Percentiles rank a stretch among this genome's conserved stretches.
Conservation (phyloP, 2,113 vertebrate genomes). For the Eubucco bourcierii region DNA sequence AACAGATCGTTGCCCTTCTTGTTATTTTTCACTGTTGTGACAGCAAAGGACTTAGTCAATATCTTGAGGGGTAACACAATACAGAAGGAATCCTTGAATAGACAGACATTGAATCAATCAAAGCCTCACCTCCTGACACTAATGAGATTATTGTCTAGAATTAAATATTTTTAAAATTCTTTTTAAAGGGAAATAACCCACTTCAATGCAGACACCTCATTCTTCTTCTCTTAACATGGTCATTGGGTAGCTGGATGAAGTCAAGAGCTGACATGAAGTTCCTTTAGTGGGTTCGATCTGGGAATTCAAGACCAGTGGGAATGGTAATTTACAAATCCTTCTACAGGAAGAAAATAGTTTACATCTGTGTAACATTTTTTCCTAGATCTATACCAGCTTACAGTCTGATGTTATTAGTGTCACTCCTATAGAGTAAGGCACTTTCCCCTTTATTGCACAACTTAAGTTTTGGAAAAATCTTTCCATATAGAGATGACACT, state of each 20-base stretch:
- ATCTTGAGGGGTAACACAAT: neutral
- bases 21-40: neutral
- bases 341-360: neutral
- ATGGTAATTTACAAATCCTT: neutral
- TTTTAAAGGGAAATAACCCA: neutral
- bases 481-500: neutral
- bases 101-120: neutral
- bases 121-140: neutral
- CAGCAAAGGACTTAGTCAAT: neutral
- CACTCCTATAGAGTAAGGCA: neutral
- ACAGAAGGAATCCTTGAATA: neutral
- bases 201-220: neutral
- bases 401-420: neutral
- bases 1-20: neutral
- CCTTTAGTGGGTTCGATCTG: neutral
- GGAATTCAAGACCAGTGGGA: neutral
- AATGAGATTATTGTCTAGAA: neutral
- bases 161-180: neutral
- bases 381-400: neutral
- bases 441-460: neutral
- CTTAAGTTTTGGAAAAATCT: neutral
- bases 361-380: neutral
- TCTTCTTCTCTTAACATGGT: neutral
- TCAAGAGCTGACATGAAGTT: neutral
- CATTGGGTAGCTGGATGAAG: fast-evolving